A percentile compares a stretch with the other conserved stretches of the same genome.
These are phyloP conservation scores for Tetrapedia diversipes DNA, from an alignment of 2,888 invertebrate species.

Conservation along the genomic window DNA sequence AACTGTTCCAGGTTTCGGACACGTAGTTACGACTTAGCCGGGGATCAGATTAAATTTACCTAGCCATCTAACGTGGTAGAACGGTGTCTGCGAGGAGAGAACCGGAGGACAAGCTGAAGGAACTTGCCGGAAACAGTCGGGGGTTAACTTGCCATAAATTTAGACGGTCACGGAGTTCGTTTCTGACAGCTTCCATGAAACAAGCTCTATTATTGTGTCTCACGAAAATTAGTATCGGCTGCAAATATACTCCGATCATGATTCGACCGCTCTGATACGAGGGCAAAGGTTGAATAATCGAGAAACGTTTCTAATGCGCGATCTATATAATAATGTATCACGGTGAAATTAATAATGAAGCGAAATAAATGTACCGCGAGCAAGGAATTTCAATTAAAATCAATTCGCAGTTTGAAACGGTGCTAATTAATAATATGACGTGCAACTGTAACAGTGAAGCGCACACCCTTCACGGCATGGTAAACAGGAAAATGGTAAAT, in stretches of 20 bases:
- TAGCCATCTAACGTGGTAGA: conserved; percentile 58
- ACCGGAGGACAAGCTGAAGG: conserved; percentile 50
- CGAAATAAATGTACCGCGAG: neutral
- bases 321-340: neutral
- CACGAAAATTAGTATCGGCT: conserved; percentile 44
- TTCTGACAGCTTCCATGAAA: conserved; percentile 26
- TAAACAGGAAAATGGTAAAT: conserved; percentile 11
- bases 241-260: neutral
- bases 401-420: neutral
- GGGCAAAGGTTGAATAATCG: neutral
- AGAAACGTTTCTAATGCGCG: neutral
- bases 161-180: conserved; percentile 63
- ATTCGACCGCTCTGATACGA: too few relatives aligned
- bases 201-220: conserved; percentile 55
- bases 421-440: conserved; percentile 27
- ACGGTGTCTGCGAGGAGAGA: conserved; percentile 37
- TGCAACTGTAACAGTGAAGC: neutral
- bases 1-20: conserved; percentile 67
- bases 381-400: conserved; percentile 18
- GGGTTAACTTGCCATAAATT: conserved; percentile 76
- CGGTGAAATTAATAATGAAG: neutral
- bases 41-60: conserved; percentile 75
- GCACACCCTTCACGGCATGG: neutral
- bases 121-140: conserved; percentile 69
- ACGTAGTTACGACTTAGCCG: conserved; percentile 72